Evolutionary conservation across 2,888 invertebrate genomes (phyloP), one percentile per base, ranked within the genome.

Genomic region (Conops quadrifasciatus): DNA sequence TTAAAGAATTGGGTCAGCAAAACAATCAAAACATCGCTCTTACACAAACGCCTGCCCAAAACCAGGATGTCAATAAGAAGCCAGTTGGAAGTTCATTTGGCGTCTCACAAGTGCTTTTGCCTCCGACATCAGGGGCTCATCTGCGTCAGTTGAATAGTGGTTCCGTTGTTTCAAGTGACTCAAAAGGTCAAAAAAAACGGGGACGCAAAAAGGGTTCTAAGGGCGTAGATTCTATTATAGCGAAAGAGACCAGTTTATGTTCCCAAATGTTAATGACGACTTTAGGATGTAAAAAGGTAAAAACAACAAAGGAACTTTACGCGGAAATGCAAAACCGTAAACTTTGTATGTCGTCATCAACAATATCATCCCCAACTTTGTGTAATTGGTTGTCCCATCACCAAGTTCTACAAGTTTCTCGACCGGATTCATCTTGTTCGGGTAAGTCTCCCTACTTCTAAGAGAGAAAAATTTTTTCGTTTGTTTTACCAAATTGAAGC

Each of bases 151-250:
- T 43, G 15, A 60, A 28, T 67, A 58, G 9, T 2, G 15, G 2
- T 21, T 19, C 11, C 30, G 60, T 47, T 21, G 45, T 36, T 21
- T 1, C 21, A 4, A 47, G 5, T 24, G 62, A 63, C 11, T 53
- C 62, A n/a, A 75, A 73, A 68, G 47, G 78, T 58, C 83, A 83
- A 19, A 85, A 83, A 74, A 85, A 84, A 67, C 80, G 86, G 15
- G 86, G 86, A 0, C 81, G 86, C 0, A 86, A 86, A 74, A 86
- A 85, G 71, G 86, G 86, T 0, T 85, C 86, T 1, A 85, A 83
- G 62, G 86, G 85, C 1, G 80, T 84, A 5, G 86, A 86, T 73
- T 80, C 82, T 0, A 72, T 83, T n/a, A 80, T 85, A 43, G 84
- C 84, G 2, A 81, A 82, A 71, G 80, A 82, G 62, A 78, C 80